These are phyloP conservation scores for Mobula birostris DNA, from an alignment of 2,113 vertebrate genomes.

Conservation along the genomic window DNA sequence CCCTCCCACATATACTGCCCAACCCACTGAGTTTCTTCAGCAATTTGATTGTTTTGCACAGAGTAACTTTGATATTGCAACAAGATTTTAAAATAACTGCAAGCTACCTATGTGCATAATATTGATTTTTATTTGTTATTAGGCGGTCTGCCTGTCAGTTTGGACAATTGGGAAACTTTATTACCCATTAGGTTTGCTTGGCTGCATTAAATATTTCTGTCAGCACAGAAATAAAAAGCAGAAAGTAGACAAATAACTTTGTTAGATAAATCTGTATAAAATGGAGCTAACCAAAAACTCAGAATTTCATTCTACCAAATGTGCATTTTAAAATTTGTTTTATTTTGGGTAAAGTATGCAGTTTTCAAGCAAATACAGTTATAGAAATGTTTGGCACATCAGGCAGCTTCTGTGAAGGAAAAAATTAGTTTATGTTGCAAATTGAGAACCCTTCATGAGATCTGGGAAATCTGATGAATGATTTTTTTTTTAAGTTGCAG, in stretches of 20 bases:
- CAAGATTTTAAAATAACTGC: background rate
- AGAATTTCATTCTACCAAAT: background rate
- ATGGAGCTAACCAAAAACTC: background rate
- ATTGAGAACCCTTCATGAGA: too few species aligned
- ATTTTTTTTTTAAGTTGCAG: too few species aligned
- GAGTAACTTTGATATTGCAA: background rate
- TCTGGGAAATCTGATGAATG: too few species aligned
- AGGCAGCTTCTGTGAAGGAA: too few species aligned
- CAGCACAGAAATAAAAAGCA: background rate
- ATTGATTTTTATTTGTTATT: conserved; percentile 1
- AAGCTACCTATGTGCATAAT: background rate
- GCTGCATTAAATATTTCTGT: background rate
- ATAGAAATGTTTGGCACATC: too few species aligned
- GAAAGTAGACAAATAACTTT: background rate
- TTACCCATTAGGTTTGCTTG: background rate
- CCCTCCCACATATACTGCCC: too few species aligned
- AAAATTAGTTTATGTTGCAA: too few species aligned
- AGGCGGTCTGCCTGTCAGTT: background rate
- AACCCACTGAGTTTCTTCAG: too few species aligned
- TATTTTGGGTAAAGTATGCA: background rate
- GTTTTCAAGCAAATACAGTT: too few species aligned
- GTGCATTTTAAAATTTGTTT: background rate
- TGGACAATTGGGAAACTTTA: background rate
- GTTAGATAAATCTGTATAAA: background rate
- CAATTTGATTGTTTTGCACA: too few species aligned